Conservation (phyloP, 2,797 vertebrate genomes). For the Strix occidentalis region DNA sequence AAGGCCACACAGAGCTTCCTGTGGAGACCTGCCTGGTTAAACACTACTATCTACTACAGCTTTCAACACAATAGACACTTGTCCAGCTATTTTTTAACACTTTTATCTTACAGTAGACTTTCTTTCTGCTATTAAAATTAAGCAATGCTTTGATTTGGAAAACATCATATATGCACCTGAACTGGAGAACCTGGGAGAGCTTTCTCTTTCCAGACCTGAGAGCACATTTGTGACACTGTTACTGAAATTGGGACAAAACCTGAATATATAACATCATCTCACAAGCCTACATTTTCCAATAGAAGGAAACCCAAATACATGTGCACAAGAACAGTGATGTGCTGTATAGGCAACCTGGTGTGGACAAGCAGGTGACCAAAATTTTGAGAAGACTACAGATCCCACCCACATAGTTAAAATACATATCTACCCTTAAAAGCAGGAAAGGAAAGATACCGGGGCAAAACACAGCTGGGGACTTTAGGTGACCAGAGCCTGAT, state of each 20-base stretch:
- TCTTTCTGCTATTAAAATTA: background rate
- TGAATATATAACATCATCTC: background rate
- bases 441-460: background rate
- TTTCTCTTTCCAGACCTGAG: background rate
- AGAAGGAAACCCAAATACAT: background rate
- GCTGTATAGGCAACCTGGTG: fast-evolving
- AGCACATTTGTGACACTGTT: background rate
- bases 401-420: background rate
- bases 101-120: background rate
- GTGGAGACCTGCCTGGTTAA: background rate
- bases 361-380: background rate
- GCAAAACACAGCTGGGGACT: background rate
- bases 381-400: background rate
- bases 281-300: background rate
- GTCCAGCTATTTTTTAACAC: background rate
- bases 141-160: background rate
- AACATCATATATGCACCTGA: background rate
- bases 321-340: background rate
- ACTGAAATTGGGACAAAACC: background rate
- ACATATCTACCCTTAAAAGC: background rate
- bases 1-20: background rate
- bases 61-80: background rate
- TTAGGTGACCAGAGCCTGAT: background rate
- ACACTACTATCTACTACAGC: background rate
- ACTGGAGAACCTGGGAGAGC: background rate